These are phyloP conservation scores for Mionectes olivaceus DNA, from an alignment of 2,797 vertebrate species.

Conservation along the genomic window DNA sequence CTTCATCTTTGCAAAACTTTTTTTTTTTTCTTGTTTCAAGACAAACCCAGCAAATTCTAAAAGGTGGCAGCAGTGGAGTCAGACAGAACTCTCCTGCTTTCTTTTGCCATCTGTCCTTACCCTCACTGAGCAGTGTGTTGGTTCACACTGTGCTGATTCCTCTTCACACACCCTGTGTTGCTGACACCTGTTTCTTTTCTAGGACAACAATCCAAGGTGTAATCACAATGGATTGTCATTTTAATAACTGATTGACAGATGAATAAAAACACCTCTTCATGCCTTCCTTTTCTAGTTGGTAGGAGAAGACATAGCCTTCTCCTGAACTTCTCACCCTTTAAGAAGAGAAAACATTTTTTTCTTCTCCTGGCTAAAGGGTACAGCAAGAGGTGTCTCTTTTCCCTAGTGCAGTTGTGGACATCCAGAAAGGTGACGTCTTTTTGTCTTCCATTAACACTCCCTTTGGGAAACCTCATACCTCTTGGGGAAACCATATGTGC, in stretches of 20 bases:
- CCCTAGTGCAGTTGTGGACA: neutral
- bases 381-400: neutral
- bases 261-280: neutral
- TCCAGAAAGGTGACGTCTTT: neutral
- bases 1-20: neutral
- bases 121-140: neutral
- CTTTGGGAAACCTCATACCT: neutral
- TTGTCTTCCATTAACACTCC: neutral
- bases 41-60: neutral
- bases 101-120: neutral
- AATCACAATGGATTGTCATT: neutral
- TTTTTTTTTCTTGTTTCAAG: neutral
- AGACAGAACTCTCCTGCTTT: neutral
- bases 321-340: neutral
- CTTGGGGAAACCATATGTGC: neutral
- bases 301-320: neutral
- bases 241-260: neutral
- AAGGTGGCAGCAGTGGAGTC: neutral
- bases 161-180: neutral
- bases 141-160: neutral
- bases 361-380: neutral
- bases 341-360: neutral
- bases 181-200: neutral
- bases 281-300: neutral
- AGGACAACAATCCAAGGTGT: neutral